phyloP scores from a whole-genome alignment of 2,888 invertebrate species.

The Nasonovia ribisnigri region DNA sequence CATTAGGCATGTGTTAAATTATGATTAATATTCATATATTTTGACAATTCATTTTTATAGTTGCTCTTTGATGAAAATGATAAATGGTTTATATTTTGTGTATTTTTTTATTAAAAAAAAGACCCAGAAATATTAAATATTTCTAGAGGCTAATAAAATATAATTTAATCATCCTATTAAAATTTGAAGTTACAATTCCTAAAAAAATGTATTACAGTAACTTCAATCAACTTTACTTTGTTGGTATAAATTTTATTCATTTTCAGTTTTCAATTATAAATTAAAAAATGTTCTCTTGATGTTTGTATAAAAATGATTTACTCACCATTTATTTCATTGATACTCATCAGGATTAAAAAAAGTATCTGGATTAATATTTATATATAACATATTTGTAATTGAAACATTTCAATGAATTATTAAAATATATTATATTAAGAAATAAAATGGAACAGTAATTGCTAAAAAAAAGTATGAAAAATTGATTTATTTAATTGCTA shows the following conservation, averaged over 20 bases:
- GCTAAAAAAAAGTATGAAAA: not conserved
- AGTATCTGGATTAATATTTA: too few relatives aligned
- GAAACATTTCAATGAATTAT: too few relatives aligned
- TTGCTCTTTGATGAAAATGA: not conserved
- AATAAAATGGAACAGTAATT: not conserved
- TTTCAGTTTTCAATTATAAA: not conserved
- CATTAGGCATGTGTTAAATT: not conserved
- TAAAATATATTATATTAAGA: not conserved
- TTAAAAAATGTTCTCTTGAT: not conserved
- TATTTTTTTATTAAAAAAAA: not conserved
- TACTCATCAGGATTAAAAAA: too few relatives aligned
- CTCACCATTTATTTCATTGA: not conserved
- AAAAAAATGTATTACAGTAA: not conserved
- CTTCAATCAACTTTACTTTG: not conserved
- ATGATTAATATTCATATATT: not conserved
- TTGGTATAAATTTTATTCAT: not conserved
- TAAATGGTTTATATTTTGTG: not conserved
- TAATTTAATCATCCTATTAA: not conserved
- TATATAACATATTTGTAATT: too few relatives aligned
- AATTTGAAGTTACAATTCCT: not conserved
- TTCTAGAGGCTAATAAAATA: not conserved
- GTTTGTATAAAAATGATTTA: not conserved
- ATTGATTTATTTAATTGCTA: not conserved
- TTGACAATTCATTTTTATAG: not conserved
- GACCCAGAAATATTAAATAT: not conserved